phyloP scores from a whole-genome alignment of 2,888 invertebrate species.

The Tetrapedia diversipes region DNA sequence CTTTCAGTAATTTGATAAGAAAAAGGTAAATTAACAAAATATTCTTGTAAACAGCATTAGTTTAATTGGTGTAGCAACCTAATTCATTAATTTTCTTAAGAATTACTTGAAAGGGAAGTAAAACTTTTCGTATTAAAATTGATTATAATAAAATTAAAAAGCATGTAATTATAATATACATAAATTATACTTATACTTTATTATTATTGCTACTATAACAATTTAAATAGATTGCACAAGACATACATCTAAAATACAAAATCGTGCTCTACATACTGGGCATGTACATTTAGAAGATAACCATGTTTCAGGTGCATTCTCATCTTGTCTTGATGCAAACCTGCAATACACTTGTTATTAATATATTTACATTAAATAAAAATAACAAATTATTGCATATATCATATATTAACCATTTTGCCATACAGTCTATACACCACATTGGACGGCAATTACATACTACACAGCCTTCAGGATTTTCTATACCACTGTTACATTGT shows the following conservation, averaged over 20 bases:
- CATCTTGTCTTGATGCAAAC: slow-evolving; percentile 92
- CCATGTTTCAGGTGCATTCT: slow-evolving; percentile 89
- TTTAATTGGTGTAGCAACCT: no score
- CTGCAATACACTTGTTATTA: slow-evolving; percentile 74
- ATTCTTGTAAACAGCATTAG: no score
- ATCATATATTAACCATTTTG: slow-evolving; percentile 86
- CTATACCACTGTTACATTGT: slow-evolving; percentile 85
- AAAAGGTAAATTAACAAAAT: no score
- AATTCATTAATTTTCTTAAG: no score
- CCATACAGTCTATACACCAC: slow-evolving; percentile 95
- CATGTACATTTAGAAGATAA: slow-evolving; percentile 92
- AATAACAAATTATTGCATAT: slow-evolving; percentile 23
- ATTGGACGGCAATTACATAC: slow-evolving; percentile 91
- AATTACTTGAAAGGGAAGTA: no score
- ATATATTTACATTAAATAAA: slow-evolving; percentile 2
- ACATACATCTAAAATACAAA: slow-evolving; percentile 92
- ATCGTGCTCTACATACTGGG: slow-evolving; percentile 92
- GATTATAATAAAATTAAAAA: no score
- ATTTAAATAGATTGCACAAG: slow-evolving; percentile 62
- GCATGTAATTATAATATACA: no score
- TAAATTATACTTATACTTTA: no score
- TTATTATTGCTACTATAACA: no score
- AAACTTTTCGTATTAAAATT: no score
- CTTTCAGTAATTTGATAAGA: no score
- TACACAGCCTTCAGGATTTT: slow-evolving; percentile 82